Evolutionary conservation across 1,140 invertebrate species (phyloP).

Genomic region (Cardiocondyla obscurior): DNA sequence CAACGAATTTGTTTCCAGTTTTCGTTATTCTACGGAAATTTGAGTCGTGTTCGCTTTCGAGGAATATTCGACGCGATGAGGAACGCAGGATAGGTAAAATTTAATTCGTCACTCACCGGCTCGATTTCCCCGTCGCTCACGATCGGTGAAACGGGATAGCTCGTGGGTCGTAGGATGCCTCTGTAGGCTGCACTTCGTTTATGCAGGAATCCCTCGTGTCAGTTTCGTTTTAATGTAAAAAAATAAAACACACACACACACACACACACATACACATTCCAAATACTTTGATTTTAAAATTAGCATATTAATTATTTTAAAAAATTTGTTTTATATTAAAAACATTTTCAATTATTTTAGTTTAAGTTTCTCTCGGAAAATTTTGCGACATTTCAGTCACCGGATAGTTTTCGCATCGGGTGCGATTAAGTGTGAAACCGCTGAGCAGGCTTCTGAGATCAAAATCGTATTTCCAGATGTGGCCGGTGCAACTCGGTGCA

Average conservation of each 20-base stretch:
- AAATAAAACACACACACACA: too few species aligned
- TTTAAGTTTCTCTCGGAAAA: neutral
- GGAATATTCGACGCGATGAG: neutral
- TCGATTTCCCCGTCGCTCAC: neutral
- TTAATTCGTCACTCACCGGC: neutral
- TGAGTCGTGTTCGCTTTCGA: neutral
- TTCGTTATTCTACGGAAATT: neutral
- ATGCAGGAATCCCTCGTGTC: neutral
- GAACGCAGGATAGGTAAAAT: neutral
- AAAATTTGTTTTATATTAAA: neutral
- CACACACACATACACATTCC: neutral
- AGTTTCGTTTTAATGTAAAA: neutral
- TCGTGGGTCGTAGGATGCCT: neutral
- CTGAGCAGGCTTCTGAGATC: slow-evolving; percentile 16
- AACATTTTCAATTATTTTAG: neutral
- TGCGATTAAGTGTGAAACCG: neutral
- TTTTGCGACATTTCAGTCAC: neutral
- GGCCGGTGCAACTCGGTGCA: slow-evolving; percentile 36
- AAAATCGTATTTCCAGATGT: slow-evolving; percentile 52
- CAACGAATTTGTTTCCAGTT: neutral
- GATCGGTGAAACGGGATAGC: slow-evolving; percentile 57
- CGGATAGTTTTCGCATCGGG: neutral
- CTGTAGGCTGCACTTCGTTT: slow-evolving; percentile 21
- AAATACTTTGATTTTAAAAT: neutral
- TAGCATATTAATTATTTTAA: neutral